Evolutionary conservation across 2,797 vertebrate species (phyloP).

Genomic region (Jordanella pulchra): DNA sequence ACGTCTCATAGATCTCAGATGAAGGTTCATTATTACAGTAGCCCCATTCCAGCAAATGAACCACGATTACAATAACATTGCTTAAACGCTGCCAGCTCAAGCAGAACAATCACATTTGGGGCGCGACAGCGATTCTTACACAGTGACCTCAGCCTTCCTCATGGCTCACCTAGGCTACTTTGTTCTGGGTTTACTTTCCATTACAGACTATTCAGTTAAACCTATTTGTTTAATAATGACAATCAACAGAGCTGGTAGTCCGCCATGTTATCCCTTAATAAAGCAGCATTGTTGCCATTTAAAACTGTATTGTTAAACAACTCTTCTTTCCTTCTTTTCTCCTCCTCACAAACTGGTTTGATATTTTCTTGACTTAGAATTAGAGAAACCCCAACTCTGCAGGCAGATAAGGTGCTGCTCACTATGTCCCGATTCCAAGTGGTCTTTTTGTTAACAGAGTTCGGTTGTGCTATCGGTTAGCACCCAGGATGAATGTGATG

Average conservation of each 20-base stretch:
- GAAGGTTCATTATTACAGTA: slow-evolving; percentile 70
- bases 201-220: slow-evolving; percentile 60
- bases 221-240: slow-evolving; percentile 62
- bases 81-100: slow-evolving; percentile 73
- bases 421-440: slow-evolving; percentile 22
- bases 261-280: slow-evolving; percentile 30
- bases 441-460: slow-evolving; percentile 36
- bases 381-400: slow-evolving; percentile 50
- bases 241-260: slow-evolving; percentile 58
- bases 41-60: slow-evolving; percentile 76
- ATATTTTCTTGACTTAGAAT: slow-evolving; percentile 68
- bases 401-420: slow-evolving; percentile 20
- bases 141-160: slow-evolving; percentile 67
- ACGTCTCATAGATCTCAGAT: slow-evolving; percentile 61
- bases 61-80: slow-evolving; percentile 70
- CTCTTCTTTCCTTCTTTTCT: slow-evolving; percentile 19
- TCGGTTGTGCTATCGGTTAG: slow-evolving; percentile 44
- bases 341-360: slow-evolving; percentile 18
- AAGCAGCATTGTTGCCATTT: slow-evolving; percentile 43
- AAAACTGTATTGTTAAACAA: slow-evolving; percentile 53
- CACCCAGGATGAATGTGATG: slow-evolving; percentile 46
- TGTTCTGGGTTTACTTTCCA: slow-evolving; percentile 76
- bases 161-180: slow-evolving; percentile 67
- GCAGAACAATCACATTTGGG: slow-evolving; percentile 81
- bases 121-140: slow-evolving; percentile 60